Base-by-base conservation (phyloP, 2,888 invertebrate genomes). In the Therioaphis trifolii region DNA sequence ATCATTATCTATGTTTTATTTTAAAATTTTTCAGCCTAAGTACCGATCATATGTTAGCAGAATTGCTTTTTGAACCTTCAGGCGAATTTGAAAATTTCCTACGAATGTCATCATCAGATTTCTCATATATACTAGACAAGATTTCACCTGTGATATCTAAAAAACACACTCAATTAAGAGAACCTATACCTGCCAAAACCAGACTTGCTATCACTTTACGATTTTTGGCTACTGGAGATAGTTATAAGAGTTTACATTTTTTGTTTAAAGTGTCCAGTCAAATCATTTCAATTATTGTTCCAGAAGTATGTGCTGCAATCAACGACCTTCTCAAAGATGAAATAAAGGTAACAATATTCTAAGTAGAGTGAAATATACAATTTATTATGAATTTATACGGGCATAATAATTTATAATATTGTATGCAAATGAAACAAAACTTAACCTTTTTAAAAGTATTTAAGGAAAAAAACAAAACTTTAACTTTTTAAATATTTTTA, bases 221-320 rank as follows among this genome's bases (percentile, higher is more conserved):
- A 76, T 76, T 76, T 58, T 29, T 76, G n/a, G 76, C 76, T 5
- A 61, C 52, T 76, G 76, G 76, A 14, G 61, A 76, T 55, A 76
- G 76, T 63, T 76, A 52, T 35, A 63, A 76, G 40, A 43, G 40
- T 24, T 35, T 76, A 43, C 58, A 63, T 76, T 76, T 52, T 29
- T n/a, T 35, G 35, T 35, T 74, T n/a, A 27, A 74, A 84, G 75
- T 84, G 21, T 84, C 84, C 29, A 72, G 74, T n/a, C 84, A 84
- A 58, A 15, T 63, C 7, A 84, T 84, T 29, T 84, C 52, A 15
- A 21, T 29, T 9, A 84, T 84, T 58, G 40, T 74, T 9, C 58
- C 74, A 18, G 84, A 84, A 49, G 84, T 84, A 29, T 74, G 74
- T 84, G 24, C 18, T 24, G 74, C 63, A 63, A 55, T 84, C 12